Conservation (phyloP, 2,888 invertebrate species). For the Limnephilus rhombicus region DNA sequence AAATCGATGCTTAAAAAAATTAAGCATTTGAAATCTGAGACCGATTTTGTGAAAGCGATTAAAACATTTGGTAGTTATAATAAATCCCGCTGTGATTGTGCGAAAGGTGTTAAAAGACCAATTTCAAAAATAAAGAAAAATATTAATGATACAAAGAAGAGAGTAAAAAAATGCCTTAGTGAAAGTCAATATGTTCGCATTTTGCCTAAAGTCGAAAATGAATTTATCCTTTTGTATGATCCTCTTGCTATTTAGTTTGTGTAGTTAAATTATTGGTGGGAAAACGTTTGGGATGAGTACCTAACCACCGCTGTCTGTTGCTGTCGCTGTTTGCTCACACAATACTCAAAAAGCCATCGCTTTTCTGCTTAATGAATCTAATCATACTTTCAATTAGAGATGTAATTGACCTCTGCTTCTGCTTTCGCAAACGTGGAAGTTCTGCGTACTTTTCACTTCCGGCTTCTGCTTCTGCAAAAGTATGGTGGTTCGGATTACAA, state of each 20-base stretch:
- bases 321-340: background rate
- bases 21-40: slow-evolving; percentile 59
- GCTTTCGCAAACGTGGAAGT: too few relatives aligned
- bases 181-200: slow-evolving; percentile 40
- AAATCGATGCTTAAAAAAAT: slow-evolving; percentile 59
- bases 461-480: too few relatives aligned
- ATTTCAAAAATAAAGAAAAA: slow-evolving; percentile 35
- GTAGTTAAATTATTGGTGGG: background rate
- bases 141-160: slow-evolving; percentile 10
- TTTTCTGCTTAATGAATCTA: background rate
- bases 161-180: background rate
- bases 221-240: slow-evolving; percentile 22
- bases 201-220: slow-evolving; percentile 41
- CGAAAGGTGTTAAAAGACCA: slow-evolving; percentile 28
- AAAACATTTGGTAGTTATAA: slow-evolving; percentile 57
- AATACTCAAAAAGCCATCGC: background rate
- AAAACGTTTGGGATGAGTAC: background rate
- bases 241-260: slow-evolving; percentile 25
- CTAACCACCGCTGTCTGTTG: background rate
- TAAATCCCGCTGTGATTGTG: background rate
- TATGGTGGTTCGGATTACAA: too few relatives aligned
- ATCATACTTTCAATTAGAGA: too few relatives aligned
- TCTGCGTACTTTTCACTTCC: too few relatives aligned
- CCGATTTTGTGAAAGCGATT: slow-evolving; percentile 51
- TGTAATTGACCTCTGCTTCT: too few relatives aligned